A percentile compares a stretch with the other conserved stretches of the same genome.
Evolutionary conservation across 1,140 invertebrate genomes (phyloP).

Genomic region (Nylanderia fulva): DNA sequence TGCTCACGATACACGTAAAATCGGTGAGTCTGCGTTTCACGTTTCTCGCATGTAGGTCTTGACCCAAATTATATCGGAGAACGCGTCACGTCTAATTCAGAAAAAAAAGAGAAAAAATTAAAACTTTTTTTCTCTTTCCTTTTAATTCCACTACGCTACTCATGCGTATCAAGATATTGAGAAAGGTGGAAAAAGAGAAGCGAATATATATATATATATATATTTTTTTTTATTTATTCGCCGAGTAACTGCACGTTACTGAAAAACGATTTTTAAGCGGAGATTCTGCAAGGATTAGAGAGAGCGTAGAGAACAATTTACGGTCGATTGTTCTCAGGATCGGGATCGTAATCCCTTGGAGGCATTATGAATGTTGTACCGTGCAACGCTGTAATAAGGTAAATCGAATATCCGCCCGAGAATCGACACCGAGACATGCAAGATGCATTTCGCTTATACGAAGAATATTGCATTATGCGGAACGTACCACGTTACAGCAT

Average conservation of each 20-base stretch:
- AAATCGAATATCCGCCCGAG: constrained; percentile 51
- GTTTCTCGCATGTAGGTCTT: constrained; percentile 43
- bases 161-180: not conserved
- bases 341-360: not conserved
- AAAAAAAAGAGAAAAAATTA: constrained; percentile 46
- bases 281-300: constrained; percentile 15
- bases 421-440: constrained; percentile 60
- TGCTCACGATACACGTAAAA: constrained; percentile 69
- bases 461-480: constrained; percentile 59
- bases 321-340: constrained; percentile 21
- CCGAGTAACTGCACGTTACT: no score
- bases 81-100: constrained; percentile 50
- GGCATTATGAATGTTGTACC: constrained; percentile 34
- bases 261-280: constrained; percentile 11
- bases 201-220: no score
- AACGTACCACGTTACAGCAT: constrained; percentile 56
- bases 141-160: not conserved
- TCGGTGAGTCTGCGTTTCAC: constrained; percentile 49
- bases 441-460: constrained; percentile 59
- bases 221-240: no score
- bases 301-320: not conserved
- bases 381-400: constrained; percentile 41
- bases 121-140: not conserved
- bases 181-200: not conserved
- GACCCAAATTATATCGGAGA: constrained; percentile 42